Evolutionary conservation across 2,797 vertebrate genomes (phyloP).

Genomic region (Sebastes umbrosus): DNA sequence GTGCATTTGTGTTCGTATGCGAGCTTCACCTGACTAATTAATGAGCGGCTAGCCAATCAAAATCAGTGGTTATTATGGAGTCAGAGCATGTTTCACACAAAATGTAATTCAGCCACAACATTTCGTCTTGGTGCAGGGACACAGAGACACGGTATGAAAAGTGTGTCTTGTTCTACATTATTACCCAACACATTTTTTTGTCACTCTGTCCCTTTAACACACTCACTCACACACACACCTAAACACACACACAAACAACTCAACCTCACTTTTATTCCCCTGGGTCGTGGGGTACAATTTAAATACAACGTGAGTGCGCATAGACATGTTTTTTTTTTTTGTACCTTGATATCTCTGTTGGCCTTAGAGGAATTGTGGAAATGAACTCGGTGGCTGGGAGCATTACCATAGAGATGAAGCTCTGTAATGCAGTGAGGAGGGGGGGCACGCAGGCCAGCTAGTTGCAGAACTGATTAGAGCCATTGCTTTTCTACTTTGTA

Average conservation of each 20-base stretch:
- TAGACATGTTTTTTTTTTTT: conserved; percentile 16
- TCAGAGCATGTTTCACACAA: not conserved
- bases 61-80: not conserved
- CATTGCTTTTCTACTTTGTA: conserved; percentile 43
- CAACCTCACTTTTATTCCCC: conserved; percentile 29
- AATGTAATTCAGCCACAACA: not conserved
- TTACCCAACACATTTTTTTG: conserved; percentile 37
- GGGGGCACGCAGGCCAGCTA: conserved; percentile 40
- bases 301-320: conserved; percentile 34
- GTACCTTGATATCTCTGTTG: conserved; percentile 53
- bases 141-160: not conserved
- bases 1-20: not conserved
- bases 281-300: conserved; percentile 25
- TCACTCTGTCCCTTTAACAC: not conserved
- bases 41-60: not conserved
- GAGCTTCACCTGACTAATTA: not conserved
- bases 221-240: not conserved
- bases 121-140: not conserved
- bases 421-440: conserved; percentile 39
- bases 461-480: conserved; percentile 60
- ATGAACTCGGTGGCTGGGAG: conserved; percentile 49
- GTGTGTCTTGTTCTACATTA: conserved; percentile 15
- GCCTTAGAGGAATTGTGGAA: conserved; percentile 53
- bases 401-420: conserved; percentile 69
- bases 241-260: not conserved